A percentile compares a stretch with the other conserved stretches of the same genome.
Conservation (phyloP, 2,888 invertebrate species). For the Teinopalpus imperialis region DNA sequence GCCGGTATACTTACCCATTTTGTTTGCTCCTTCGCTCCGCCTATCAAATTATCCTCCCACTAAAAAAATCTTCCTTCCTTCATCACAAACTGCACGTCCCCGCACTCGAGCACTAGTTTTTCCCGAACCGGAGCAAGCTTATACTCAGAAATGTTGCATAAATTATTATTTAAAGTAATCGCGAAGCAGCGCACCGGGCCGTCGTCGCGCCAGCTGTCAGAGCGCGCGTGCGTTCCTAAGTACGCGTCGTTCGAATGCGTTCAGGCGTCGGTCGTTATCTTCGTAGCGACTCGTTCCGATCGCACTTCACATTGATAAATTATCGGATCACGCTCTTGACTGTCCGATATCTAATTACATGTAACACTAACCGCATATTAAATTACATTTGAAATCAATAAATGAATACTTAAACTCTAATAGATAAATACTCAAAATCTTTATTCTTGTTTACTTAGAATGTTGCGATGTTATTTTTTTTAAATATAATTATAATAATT, state of each 20-base stretch:
- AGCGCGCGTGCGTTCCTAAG: conserved; percentile 48
- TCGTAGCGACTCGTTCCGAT: conserved; percentile 13
- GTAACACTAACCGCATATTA: conserved; percentile 2
- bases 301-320: conserved; percentile 11
- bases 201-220: conserved; percentile 43
- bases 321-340: conserved; percentile 28
- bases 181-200: conserved; percentile 32
- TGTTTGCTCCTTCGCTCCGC: conserved; percentile 42
- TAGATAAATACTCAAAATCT: too few relatives aligned
- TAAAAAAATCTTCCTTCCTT: conserved; percentile 46
- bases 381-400: conserved; percentile 3
- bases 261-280: conserved; percentile 35
- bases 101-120: conserved; percentile 44
- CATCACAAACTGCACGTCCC: conserved; percentile 53
- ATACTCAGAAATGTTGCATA: conserved; percentile 33
- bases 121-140: conserved; percentile 31
- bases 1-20: conserved; percentile 76
- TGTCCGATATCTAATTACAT: conserved; percentile 21
- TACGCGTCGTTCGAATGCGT: conserved; percentile 34
- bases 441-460: too few relatives aligned
- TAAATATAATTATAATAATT: too few relatives aligned
- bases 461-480: too few relatives aligned
- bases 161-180: conserved; percentile 31
- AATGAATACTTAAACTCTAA: neutral
- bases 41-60: conserved; percentile 39